Evolutionary conservation across 37 sponge, comb jelly and placozoan genomes (phyloP), one percentile per base, ranked within the genome.

Genomic region (Agelas oroides): DNA sequence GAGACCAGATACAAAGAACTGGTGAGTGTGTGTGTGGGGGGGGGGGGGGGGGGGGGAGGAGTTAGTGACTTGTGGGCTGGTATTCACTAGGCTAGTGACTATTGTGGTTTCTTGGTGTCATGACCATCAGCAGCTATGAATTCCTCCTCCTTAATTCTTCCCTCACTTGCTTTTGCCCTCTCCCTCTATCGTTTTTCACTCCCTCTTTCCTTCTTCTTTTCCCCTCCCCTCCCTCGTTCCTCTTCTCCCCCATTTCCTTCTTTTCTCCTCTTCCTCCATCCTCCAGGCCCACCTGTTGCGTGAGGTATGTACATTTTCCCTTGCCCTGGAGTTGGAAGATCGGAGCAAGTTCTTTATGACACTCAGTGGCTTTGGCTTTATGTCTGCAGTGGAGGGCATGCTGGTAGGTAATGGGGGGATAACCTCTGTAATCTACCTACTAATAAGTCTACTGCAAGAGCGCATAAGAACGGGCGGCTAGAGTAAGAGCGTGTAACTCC

Each of bases 361-460:
- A 28, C 74, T 92, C 55, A 70, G 40, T 28, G 41, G 58, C n/a
- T 87, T 40, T 75, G 92, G 83, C 16, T 73, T 92, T 25, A 71
- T 87, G 88, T 35, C 64, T 41, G 84, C 88, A n/a, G 28, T 92
- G 24, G 92, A 92, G 65, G 84, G 81, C 8, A 92, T 92, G 92
- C 55, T 92, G 84, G 88, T 84, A 62, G 71, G 89, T 33, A n/a
- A n/a, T n/a, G n/a, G n/a, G n/a, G n/a, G n/a, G n/a, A n/a, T n/a
- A n/a, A n/a, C 11, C 37, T 71, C 19, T 32, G 52, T 33, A n/a
- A 13, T n/a, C n/a, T n/a, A n/a, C n/a, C n/a, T n/a, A n/a, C n/a
- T n/a, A n/a, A n/a, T n/a, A n/a, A n/a, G n/a, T n/a, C n/a, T n/a
- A n/a, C n/a, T n/a, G n/a, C n/a, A n/a, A n/a, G n/a, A n/a, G n/a